Percentiles rank a stretch among this genome's conserved stretches.
Evolutionary conservation across 2,113 vertebrate species (phyloP).

Genomic region (Antechinus flavipes): DNA sequence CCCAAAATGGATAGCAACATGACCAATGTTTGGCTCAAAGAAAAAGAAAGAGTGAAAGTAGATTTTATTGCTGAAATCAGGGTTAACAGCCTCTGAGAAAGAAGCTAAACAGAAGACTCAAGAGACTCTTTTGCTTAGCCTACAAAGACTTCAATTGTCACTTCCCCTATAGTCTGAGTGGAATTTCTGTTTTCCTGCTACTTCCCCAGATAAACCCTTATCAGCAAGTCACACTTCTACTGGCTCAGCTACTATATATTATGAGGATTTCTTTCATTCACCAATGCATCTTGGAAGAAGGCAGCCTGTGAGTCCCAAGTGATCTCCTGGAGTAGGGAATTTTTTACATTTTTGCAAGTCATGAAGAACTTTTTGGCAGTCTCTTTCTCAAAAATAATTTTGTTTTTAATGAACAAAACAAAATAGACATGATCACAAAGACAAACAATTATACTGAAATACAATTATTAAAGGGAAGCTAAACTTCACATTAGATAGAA

Average conservation of each 20-base stretch:
- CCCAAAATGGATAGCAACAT: conserved; percentile 4
- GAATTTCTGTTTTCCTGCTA: not conserved
- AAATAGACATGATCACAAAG: not conserved
- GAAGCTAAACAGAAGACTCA: not conserved
- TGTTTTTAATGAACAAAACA: not conserved
- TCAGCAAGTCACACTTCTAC: not conserved
- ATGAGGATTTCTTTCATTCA: not conserved
- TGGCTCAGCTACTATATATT: not conserved
- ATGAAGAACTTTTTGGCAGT: not conserved
- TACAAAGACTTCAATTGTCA: not conserved
- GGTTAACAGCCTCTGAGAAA: not conserved
- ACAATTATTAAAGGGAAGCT: not conserved
- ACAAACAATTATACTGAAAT: not conserved
- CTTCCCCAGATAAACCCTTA: not conserved
- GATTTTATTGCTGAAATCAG: not conserved
- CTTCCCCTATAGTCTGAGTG: not conserved
- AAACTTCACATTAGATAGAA: not conserved
- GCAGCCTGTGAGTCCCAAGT: not conserved
- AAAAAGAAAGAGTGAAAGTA: not conserved
- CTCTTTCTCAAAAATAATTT: not conserved
- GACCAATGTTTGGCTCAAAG: not conserved
- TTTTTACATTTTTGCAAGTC: not conserved
- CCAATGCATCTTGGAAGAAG: not conserved
- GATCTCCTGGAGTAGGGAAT: not conserved
- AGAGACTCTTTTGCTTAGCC: not conserved